These are phyloP conservation scores for Salarias fasciatus DNA, from an alignment of 2,797 vertebrate species.

Conservation along the genomic window DNA sequence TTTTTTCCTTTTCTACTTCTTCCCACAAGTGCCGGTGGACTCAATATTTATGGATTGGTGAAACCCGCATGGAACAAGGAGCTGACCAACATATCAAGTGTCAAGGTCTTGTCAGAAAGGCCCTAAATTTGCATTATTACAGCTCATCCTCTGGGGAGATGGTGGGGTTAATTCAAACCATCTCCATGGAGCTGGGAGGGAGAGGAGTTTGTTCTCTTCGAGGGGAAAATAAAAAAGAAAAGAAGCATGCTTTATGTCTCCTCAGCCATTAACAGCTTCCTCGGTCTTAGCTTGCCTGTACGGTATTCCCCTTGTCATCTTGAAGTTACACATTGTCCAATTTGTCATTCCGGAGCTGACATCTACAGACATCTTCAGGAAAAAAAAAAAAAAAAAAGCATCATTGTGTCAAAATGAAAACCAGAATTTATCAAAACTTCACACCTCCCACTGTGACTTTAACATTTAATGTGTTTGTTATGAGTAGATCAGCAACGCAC, in stretches of 20 bases:
- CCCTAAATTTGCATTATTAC: constrained; percentile 78
- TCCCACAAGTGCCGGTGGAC: constrained; percentile 62
- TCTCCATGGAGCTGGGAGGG: constrained; percentile 50
- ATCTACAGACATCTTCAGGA: too few relatives aligned
- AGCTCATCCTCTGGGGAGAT: constrained; percentile 61
- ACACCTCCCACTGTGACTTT: constrained; percentile 69
- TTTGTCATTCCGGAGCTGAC: constrained; percentile 49
- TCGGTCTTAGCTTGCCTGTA: constrained; percentile 30
- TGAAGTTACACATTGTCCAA: constrained; percentile 42
- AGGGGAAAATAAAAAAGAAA: constrained; percentile 44
- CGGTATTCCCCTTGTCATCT: constrained; percentile 46
- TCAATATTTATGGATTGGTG: constrained; percentile 76
- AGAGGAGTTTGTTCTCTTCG: constrained; percentile 50
- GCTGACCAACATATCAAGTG: constrained; percentile 78
- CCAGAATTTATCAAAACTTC: constrained; percentile 62
- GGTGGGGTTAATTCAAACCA: constrained; percentile 77
- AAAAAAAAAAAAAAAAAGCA: constrained; percentile 56
- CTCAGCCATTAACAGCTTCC: constrained; percentile 35
- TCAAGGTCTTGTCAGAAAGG: constrained; percentile 77
- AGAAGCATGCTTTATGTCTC: constrained; percentile 47
- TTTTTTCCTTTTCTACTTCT: constrained; percentile 34
- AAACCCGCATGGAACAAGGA: constrained; percentile 71
- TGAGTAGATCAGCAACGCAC: constrained; percentile 73
- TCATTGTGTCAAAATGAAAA: constrained; percentile 61
- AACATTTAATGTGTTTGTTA: constrained; percentile 77